Percentiles rank a stretch among this genome's conserved stretches.
Conservation (phyloP, 2,113 vertebrate genomes). For the Corythornis vintsioides region DNA sequence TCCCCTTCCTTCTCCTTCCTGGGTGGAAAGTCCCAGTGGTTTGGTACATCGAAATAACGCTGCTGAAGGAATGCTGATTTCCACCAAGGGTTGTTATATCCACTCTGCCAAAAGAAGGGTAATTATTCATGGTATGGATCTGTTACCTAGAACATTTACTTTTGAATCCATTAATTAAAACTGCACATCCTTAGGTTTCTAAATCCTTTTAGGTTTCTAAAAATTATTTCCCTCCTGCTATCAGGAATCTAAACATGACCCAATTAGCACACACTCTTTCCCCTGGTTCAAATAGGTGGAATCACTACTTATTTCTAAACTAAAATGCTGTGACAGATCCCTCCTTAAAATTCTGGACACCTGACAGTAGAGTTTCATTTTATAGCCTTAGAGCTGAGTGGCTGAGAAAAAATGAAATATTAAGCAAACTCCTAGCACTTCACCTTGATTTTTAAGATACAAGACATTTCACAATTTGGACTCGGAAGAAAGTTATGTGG, state of each 20-base stretch:
- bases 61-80: too few species aligned
- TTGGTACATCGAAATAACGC: background rate
- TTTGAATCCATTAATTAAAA: conserved; percentile 9
- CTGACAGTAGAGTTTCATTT: background rate
- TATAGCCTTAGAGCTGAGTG: background rate
- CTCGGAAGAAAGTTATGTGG: background rate
- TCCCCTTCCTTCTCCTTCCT: background rate
- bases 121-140: background rate
- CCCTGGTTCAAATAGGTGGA: background rate
- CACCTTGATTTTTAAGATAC: background rate
- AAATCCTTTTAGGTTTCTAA: background rate
- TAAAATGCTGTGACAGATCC: background rate
- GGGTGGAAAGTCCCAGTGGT: background rate
- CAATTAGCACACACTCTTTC: background rate
- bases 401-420: background rate
- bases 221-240: background rate
- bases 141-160: background rate
- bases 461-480: background rate
- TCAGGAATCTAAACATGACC: background rate
- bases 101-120: background rate
- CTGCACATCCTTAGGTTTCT: background rate
- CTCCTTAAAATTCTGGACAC: background rate
- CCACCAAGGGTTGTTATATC: too few species aligned
- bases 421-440: background rate
- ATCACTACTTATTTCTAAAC: background rate